Conservation (phyloP, 2,113 vertebrate species). For the Marmota monax region DNA sequence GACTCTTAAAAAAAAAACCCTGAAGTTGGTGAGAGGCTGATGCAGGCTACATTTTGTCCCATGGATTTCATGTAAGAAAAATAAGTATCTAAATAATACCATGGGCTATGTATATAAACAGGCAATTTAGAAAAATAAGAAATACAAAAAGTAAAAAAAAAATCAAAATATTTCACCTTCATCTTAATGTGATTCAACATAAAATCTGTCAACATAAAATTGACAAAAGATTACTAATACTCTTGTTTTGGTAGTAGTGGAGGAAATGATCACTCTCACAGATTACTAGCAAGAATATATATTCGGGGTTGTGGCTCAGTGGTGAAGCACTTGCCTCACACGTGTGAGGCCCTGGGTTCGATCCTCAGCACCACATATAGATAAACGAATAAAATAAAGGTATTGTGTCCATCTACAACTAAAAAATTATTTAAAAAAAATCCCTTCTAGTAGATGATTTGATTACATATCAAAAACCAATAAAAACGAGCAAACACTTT, state of each 20-base stretch:
- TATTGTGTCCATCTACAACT: too few species aligned
- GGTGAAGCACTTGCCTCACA: too few species aligned
- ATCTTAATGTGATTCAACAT: neutral
- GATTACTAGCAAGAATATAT: neutral
- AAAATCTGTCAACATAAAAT: neutral
- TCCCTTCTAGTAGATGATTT: constrained; percentile 3
- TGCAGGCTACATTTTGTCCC: neutral
- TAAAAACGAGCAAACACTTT: neutral
- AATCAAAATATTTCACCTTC: neutral
- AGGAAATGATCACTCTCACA: neutral
- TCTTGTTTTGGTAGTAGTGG: neutral
- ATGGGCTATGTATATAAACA: neutral
- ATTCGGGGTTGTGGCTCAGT: too few species aligned
- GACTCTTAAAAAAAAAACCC: too few species aligned
- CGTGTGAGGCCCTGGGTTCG: too few species aligned
- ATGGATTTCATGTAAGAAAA: neutral
- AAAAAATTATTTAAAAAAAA: too few species aligned
- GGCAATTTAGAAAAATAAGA: constrained; percentile 16
- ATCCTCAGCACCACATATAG: too few species aligned
- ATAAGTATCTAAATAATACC: neutral
- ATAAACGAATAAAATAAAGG: too few species aligned
- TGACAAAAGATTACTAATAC: constrained; percentile 14
- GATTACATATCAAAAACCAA: neutral
- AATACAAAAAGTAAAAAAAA: constrained; percentile 1
- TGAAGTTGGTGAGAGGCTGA: neutral